Base-by-base conservation (phyloP, 2,888 invertebrate species). In the Diploptera punctata region DNA sequence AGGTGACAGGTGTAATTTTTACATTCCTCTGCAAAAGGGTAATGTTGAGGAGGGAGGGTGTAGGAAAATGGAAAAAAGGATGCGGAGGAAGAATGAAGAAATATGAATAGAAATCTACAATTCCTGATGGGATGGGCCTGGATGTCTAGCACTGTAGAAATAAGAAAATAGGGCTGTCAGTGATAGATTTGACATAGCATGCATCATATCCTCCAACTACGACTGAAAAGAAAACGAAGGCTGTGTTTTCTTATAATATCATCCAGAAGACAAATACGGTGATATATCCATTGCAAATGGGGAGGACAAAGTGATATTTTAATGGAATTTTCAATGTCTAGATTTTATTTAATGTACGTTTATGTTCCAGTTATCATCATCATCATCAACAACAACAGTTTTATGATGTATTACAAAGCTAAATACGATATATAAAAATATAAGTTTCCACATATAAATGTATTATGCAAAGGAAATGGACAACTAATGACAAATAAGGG, bases 101-200 rank as follows among this genome's bases (percentile, higher is more conserved):
- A 57, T 57, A 57, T 57, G 57, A 57, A 57, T 57, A 26, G 57
- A 57, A 57, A 57, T 57, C 21, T 57, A 57, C 57, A 57, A 57
- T 57, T 24, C 24, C 26, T 57, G 24, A 38, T 38, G 24, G 26
- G 57, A 24, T 57, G 21, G 24, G 19, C 13, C n/a, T n/a, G n/a
- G n/a, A n/a, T n/a, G 24, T 13, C 49, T 7, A 49, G n/a, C 7
- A 49, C 38, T 38, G 38, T 38, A 18, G 49, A n/a, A 49, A 49
- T 18, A 18, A 18, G n/a, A 18, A 18, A n/a, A 49, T n/a, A n/a
- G 10, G 7, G n/a, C 24, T 57, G 57, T 57, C 57, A 57, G 57
- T 57, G 57, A 57, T 57, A 24, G 57, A 57, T 57, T 57, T 26
- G 57, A 19, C 24, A 24, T 26, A 57, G 24, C 24, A 57, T 57